Conservation (phyloP, 2,113 vertebrate species). For the Salvelinus fontinalis region DNA sequence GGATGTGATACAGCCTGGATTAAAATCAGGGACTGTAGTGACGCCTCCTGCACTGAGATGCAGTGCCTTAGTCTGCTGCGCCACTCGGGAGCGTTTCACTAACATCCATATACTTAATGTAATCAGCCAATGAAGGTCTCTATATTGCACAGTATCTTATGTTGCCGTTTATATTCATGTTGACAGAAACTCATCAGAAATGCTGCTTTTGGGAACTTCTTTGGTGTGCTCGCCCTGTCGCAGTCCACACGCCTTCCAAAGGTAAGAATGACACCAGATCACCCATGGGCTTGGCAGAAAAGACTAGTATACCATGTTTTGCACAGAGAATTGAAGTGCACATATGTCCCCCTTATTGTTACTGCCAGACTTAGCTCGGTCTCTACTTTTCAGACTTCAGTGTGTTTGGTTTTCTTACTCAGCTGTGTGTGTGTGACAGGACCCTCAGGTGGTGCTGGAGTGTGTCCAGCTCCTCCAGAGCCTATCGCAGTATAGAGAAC, state of each 20-base stretch:
- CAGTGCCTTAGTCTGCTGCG: no score
- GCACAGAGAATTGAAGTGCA: neutral
- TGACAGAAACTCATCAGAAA: slow-evolving; percentile 83
- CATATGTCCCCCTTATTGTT: neutral
- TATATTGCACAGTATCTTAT: neutral
- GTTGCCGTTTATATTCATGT: slow-evolving; percentile 11
- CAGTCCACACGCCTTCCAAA: slow-evolving; percentile 88
- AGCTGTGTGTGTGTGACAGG: slow-evolving; percentile 66
- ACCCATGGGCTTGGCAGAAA: no score
- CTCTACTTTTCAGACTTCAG: slow-evolving; percentile 1
- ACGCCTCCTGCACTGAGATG: no score
- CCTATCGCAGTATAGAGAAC: slow-evolving; percentile 77
- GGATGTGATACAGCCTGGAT: no score
- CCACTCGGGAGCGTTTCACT: no score
- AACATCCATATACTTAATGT: neutral
- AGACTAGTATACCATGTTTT: neutral
- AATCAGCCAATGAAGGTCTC: no score
- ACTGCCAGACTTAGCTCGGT: neutral
- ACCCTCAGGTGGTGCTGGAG: slow-evolving; percentile 80
- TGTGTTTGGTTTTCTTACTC: neutral
- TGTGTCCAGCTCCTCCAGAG: slow-evolving; percentile 86
- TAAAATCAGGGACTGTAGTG: no score
- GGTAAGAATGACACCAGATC: slow-evolving; percentile 62
- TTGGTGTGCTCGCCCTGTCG: slow-evolving; percentile 89
- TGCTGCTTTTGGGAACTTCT: slow-evolving; percentile 89